Percentiles rank a stretch among this genome's conserved stretches.
These are phyloP conservation scores for Heteromurus nitidus DNA, from an alignment of 2,888 invertebrate genomes.

Conservation along the genomic window DNA sequence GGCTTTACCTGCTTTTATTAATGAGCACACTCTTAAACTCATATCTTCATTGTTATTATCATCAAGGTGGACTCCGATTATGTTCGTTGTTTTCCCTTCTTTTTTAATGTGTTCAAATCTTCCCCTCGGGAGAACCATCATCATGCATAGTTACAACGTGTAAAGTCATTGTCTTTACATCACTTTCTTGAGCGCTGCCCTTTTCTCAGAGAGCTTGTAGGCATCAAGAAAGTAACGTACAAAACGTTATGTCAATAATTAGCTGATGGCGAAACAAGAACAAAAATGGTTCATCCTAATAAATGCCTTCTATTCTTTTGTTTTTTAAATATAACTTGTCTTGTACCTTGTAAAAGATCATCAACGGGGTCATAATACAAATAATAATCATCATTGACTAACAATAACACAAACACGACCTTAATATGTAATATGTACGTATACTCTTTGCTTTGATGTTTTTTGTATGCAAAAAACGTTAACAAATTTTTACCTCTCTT, in stretches of 20 bases:
- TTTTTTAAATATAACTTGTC: neutral
- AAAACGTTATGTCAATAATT: constrained; percentile 46
- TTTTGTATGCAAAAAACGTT: constrained; percentile 19
- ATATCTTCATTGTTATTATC: constrained; percentile 23
- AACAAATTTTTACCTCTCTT: constrained; percentile 17
- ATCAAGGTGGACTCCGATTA: constrained; percentile 3
- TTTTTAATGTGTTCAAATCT: constrained; percentile 20
- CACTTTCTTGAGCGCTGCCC: constrained; percentile 29
- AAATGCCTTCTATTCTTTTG: constrained; percentile 1
- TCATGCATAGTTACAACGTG: neutral
- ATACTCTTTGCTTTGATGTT: neutral
- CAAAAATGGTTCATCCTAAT: constrained; percentile 25
- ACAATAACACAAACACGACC: neutral
- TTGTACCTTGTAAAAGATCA: constrained; percentile 8
- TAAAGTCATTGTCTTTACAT: constrained; percentile 1
- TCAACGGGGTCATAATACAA: neutral
- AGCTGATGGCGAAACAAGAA: constrained; percentile 27
- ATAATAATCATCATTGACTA: constrained; percentile 4
- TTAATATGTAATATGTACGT: neutral
- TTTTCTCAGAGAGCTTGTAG: constrained; percentile 42
- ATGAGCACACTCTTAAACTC: constrained; percentile 22
- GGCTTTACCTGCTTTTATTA: constrained; percentile 33
- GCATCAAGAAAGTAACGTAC: constrained; percentile 30
- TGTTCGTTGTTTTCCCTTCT: neutral
- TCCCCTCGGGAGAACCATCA: constrained; percentile 7